These are phyloP conservation scores for Mirounga angustirostris DNA, from an alignment of 2,113 vertebrate genomes.

Conservation along the genomic window DNA sequence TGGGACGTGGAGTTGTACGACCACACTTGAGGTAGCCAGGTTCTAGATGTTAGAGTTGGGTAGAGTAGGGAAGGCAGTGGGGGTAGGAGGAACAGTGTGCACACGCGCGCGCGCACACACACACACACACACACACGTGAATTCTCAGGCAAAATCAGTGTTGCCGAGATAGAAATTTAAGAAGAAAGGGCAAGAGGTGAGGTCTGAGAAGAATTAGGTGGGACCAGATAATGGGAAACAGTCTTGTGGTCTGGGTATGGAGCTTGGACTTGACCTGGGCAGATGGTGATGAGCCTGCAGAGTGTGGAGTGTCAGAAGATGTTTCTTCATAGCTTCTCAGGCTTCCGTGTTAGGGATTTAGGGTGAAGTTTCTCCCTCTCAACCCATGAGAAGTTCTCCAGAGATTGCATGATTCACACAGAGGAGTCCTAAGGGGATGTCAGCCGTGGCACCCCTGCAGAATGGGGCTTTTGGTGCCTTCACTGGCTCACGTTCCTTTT, in stretches of 20 bases:
- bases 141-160: not conserved
- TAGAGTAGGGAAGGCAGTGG: not conserved
- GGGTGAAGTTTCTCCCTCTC: not conserved
- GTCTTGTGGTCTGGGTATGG: not conserved
- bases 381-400: not conserved
- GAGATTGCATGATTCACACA: not conserved
- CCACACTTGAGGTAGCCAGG: not conserved
- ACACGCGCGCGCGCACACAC: not conserved
- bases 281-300: not conserved
- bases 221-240: not conserved
- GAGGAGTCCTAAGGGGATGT: not conserved
- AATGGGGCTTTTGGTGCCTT: not conserved
- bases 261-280: not conserved
- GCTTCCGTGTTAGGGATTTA: not conserved
- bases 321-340: not conserved
- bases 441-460: not conserved
- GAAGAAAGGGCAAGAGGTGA: not conserved
- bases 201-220: not conserved
- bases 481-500: not conserved
- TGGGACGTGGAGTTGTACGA: not conserved
- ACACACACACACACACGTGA: not conserved
- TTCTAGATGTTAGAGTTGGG: not conserved
- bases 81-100: not conserved
- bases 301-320: not conserved
- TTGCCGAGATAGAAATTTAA: not conserved